Percentiles rank a stretch among this genome's conserved stretches.
These are phyloP conservation scores for Leuciscus idus DNA, from an alignment of 2,113 vertebrate genomes.

Conservation along the genomic window DNA sequence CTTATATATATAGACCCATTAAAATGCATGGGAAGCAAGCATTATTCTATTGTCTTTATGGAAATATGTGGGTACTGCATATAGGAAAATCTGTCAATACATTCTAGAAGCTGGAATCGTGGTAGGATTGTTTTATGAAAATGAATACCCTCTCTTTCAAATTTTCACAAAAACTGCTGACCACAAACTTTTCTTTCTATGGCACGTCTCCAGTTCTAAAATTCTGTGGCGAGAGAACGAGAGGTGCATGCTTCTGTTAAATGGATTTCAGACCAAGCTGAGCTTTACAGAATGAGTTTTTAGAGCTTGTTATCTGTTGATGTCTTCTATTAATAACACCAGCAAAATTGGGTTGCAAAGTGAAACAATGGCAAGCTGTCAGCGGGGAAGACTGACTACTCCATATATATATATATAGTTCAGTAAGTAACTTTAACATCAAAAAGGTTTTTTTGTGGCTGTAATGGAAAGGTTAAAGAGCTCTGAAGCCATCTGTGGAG, in stretches of 20 bases:
- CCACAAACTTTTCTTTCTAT: conserved; percentile 51
- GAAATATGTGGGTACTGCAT: background rate
- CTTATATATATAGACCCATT: background rate
- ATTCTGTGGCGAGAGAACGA: conserved; percentile 18
- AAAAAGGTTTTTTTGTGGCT: background rate
- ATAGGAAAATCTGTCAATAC: background rate
- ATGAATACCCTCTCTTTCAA: background rate
- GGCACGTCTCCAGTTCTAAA: conserved; percentile 48
- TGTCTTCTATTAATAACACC: conserved; percentile 62
- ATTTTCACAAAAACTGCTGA: conserved; percentile 44
- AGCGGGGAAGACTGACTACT: background rate
- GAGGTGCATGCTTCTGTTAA: conserved; percentile 40
- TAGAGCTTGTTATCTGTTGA: conserved; percentile 58
- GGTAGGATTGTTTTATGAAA: conserved; percentile 13
- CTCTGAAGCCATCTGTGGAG: conserved; percentile 13
- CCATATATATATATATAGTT: no score
- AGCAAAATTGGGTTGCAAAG: conserved; percentile 32
- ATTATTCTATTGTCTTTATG: conserved; percentile 2
- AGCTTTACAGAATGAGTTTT: conserved; percentile 36
- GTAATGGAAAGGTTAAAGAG: conserved; percentile 32
- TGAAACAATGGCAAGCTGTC: background rate
- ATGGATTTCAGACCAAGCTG: conserved; percentile 59
- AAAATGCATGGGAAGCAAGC: background rate
- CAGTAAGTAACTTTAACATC: no score
- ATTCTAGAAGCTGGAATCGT: background rate